Evolutionary conservation across 2,888 invertebrate genomes (phyloP).

Genomic region (Zygogramma bicolorata): DNA sequence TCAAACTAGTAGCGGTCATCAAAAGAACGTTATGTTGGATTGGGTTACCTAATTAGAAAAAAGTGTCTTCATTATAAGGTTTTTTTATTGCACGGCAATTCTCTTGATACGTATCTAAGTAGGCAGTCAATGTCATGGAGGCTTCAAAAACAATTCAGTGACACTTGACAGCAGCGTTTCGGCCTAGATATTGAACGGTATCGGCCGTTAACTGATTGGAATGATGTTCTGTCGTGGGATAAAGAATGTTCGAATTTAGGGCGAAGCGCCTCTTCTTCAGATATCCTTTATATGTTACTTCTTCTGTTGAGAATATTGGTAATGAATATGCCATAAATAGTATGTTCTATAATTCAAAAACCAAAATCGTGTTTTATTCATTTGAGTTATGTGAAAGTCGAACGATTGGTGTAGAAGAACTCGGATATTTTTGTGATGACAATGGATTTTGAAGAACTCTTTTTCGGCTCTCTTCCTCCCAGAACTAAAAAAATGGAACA

Average conservation of each 20-base stretch:
- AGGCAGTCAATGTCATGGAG: background rate
- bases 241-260: background rate
- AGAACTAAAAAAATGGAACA: no score
- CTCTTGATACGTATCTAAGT: slow-evolving; percentile 1
- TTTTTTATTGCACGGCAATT: background rate
- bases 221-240: background rate
- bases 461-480: no score
- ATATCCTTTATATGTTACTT: no score
- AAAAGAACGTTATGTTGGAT: slow-evolving; percentile 6
- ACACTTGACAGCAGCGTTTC: background rate
- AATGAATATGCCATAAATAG: no score
- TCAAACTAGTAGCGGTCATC: slow-evolving; percentile 13
- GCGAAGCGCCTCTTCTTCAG: no score
- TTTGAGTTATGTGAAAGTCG: no score
- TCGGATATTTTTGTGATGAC: no score
- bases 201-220: background rate
- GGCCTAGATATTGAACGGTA: background rate
- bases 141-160: background rate
- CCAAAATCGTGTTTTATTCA: no score
- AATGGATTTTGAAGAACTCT: no score
- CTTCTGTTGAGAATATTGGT: no score
- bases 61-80: slow-evolving; percentile 8
- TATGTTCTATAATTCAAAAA: no score
- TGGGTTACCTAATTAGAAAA: slow-evolving; percentile 8
- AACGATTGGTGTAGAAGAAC: no score